Conservation (phyloP, 1,140 invertebrate genomes). For the Venustaconcha ellipsiformis region DNA sequence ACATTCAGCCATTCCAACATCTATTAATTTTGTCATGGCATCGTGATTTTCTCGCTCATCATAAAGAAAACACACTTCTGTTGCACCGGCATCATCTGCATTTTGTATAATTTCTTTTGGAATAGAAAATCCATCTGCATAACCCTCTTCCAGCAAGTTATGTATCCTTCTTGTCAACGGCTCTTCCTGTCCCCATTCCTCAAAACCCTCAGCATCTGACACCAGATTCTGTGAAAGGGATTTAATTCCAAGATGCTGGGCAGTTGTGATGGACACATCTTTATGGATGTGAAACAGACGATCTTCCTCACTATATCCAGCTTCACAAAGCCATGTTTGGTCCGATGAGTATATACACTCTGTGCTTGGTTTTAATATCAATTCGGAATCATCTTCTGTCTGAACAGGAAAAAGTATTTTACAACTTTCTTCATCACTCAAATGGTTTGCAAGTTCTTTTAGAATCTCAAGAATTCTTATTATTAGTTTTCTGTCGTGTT, state of each 20-base stretch:
- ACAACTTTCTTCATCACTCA: neutral
- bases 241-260: slow-evolving; percentile 45
- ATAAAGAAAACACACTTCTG: slow-evolving; percentile 54
- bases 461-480: neutral
- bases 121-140: slow-evolving; percentile 55
- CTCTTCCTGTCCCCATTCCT: slow-evolving; percentile 53
- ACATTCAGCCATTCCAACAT: slow-evolving; percentile 40
- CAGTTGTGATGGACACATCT: slow-evolving; percentile 32
- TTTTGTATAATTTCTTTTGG: slow-evolving; percentile 59
- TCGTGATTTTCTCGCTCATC: slow-evolving; percentile 55
- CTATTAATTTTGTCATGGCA: slow-evolving; percentile 39
- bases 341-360: slow-evolving; percentile 39
- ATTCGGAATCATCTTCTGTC: neutral
- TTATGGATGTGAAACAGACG: slow-evolving; percentile 41
- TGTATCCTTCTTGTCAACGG: slow-evolving; percentile 1
- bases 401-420: slow-evolving; percentile 2
- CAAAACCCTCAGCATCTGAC: slow-evolving; percentile 35
- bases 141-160: slow-evolving; percentile 47
- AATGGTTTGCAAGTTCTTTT: neutral
- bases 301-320: slow-evolving; percentile 29
- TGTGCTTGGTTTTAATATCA: slow-evolving; percentile 22
- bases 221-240: slow-evolving; percentile 34
- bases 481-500: slow-evolving; percentile 1
- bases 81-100: slow-evolving; percentile 64
- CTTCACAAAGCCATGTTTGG: slow-evolving; percentile 1